Evolutionary conservation across 2,888 invertebrate genomes (phyloP), one percentile per base, ranked within the genome.

Genomic region (Rhodophaea formosa): DNA sequence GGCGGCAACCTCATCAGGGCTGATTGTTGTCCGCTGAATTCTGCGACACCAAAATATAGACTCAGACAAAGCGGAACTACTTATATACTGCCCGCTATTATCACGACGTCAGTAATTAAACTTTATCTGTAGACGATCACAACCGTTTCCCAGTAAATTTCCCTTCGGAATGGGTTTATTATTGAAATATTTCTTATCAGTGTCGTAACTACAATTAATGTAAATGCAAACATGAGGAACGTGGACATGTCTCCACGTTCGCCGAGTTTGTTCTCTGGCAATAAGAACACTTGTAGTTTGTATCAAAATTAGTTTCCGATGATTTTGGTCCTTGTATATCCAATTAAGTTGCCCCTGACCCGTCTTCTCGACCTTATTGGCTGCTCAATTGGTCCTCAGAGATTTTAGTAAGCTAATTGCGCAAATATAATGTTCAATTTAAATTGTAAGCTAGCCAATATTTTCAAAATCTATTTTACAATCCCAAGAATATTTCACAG

Each of bases 271-370:
- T 39, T 52, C 54, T 44, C 39, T 53, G 8, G 17, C 53, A 43
- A 52, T 14, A 12, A 35, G n/a, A 8, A 42, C 29, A 47, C 44
- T 32, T 14, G 10, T 7, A n/a, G 35, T 30, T 47, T 30, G 42
- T 12, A 52, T 53, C 15, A 44, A 47, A 53, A 56, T 51, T 55
- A 60, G 45, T 60, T 64, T 76, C 75, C 64, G 67, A 65, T 67
- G 59, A 68, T 72, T 77, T 77, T 66, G 71, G 64, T 71, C 71
- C 72, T 70, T 70, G 75, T 75, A 68, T 72, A 79, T 72, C 8
- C 76, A 86, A 87, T 88, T 84, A 82, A 75, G 72, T 69, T 72
- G 83, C 72, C 86, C 86, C 72, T 88, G 88, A 88, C 88, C 88
- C 74, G 68, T 73, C 77, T 72, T 78, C 77, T 75, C 82, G 80